Evolutionary conservation across 1,140 invertebrate species (phyloP).

Genomic region (Diachasmimorpha longicaudata): DNA sequence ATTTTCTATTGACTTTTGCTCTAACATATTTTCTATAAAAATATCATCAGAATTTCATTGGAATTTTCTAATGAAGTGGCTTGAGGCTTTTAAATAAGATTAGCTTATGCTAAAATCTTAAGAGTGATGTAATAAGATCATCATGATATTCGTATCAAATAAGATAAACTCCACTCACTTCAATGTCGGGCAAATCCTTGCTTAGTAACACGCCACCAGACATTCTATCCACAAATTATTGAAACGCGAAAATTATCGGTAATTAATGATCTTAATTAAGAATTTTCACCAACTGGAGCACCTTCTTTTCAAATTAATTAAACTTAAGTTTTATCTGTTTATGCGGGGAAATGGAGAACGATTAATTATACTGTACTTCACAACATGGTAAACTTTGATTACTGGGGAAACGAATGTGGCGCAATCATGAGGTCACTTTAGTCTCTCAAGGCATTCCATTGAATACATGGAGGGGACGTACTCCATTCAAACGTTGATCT

Average conservation of each 20-base stretch:
- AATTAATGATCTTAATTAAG: not conserved
- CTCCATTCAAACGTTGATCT: not conserved
- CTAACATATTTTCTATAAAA: too few relatives aligned
- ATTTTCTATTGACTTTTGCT: too few relatives aligned
- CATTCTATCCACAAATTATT: not conserved
- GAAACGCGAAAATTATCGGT: not conserved
- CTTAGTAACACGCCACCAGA: constrained; percentile 53
- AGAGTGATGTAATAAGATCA: not conserved
- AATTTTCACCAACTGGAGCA: constrained; percentile 11
- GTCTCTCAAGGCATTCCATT: not conserved
- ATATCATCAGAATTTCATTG: too few relatives aligned
- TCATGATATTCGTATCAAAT: not conserved
- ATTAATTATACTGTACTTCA: not conserved
- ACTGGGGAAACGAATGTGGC: not conserved
- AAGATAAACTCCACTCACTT: constrained; percentile 62
- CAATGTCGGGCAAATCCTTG: constrained; percentile 73
- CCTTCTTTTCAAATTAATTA: constrained; percentile 5
- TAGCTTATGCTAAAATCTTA: too few relatives aligned
- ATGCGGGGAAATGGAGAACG: too few relatives aligned
- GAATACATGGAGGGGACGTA: not conserved
- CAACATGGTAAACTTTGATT: not conserved
- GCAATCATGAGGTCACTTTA: not conserved
- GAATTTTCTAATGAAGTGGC: not conserved
- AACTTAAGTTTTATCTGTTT: not conserved
- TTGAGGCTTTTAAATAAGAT: not conserved